Percentiles rank a stretch among this genome's conserved stretches.
Evolutionary conservation across 2,113 vertebrate species (phyloP).

Genomic region (Daboia siamensis): DNA sequence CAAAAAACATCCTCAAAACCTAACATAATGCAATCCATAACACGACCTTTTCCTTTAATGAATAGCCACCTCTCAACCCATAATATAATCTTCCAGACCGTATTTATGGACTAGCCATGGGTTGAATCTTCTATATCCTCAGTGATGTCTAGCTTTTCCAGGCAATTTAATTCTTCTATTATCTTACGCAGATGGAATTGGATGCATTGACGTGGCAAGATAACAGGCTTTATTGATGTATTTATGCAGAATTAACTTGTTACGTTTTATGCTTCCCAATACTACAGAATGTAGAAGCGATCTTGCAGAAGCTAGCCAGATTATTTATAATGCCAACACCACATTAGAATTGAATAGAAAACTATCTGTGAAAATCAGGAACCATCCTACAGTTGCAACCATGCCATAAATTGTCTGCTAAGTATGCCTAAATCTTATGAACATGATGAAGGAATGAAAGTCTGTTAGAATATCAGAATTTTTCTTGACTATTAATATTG

Average conservation of each 20-base stretch:
- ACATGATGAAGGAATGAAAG: neutral
- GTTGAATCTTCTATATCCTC: neutral
- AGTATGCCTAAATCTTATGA: neutral
- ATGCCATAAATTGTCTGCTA: neutral
- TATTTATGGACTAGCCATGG: neutral
- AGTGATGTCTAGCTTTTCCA: neutral
- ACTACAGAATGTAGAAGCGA: neutral
- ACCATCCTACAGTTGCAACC: neutral
- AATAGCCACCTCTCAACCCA: neutral
- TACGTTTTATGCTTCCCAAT: neutral
- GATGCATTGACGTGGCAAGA: neutral
- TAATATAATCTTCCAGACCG: neutral
- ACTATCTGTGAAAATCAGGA: neutral
- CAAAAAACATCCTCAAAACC: neutral
- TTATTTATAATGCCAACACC: neutral
- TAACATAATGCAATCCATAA: neutral
- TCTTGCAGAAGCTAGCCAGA: neutral
- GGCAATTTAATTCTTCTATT: neutral
- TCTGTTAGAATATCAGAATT: neutral
- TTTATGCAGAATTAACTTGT: neutral
- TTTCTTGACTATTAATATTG: neutral
- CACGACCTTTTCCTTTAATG: neutral
- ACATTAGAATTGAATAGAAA: neutral
- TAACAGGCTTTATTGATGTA: neutral
- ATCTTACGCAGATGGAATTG: neutral